Base-by-base conservation (phyloP, 2,888 invertebrate genomes). In the Xylocampa areola region DNA sequence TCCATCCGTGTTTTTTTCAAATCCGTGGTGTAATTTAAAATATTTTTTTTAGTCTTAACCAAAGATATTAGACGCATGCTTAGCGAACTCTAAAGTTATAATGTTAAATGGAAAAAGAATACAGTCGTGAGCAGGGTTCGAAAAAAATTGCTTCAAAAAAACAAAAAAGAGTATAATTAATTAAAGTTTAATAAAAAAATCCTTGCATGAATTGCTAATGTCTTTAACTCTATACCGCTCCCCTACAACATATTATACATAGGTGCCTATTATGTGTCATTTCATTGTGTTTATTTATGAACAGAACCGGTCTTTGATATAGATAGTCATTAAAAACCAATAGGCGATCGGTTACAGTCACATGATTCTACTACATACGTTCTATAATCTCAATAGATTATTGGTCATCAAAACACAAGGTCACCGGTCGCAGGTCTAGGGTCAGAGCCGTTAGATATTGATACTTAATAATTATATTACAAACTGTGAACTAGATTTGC, bases 341-440 rank as follows among this genome's bases (percentile, higher is more conserved):
- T 23, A 48, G 32, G 45, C 27, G 43, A 55, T 44, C 40, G 29
- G 19, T 41, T 13, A 19, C 21, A 55, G 51, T 52, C 64, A 57
- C 70, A 58, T 64, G 66, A 64, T 37, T 21, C 8, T 11, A 41
- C 19, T 11, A 19, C 11, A 6, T n/a, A 30, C 13, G 1, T 4
- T 7, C 35, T 25, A 29, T 14, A 8, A 10, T 30, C 32, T 44
- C n/a, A 6, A 11, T 33, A 40, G 49, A 54, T 66, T 57, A 47
- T 71, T 51, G 68, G 68, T 67, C 68, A 71, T 53, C 40, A 17
- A 30, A 52, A 45, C 30, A 39, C 52, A 62, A 57, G 52, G 57
- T 33, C 41, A 4, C 10, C 10, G 13, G 57, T 33, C 41, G 5
- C 10, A 10, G 13, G 8, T 25, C 21, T 48, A 21, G 37, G 32